Percentiles rank a stretch among this genome's conserved stretches.
phyloP scores from a whole-genome alignment of 1,140 invertebrate species.

The Hylaeus volcanicus region DNA sequence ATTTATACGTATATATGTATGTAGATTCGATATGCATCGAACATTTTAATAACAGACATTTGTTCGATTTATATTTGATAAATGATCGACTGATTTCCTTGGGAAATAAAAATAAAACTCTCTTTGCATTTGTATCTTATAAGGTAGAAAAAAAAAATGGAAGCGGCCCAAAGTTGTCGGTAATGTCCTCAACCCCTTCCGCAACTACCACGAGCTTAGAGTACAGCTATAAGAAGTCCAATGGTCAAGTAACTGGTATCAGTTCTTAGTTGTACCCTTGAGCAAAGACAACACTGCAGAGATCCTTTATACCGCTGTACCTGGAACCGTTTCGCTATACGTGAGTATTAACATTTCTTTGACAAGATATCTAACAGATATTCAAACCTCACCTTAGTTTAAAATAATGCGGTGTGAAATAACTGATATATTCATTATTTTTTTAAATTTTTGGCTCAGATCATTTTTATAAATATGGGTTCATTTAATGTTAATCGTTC shows the following conservation, averaged over 20 bases:
- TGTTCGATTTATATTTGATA: too few relatives aligned
- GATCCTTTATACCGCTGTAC: slow-evolving; percentile 34
- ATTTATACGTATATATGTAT: too few relatives aligned
- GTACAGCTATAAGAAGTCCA: slow-evolving; percentile 70
- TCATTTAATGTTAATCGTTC: too few relatives aligned
- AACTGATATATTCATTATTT: too few relatives aligned
- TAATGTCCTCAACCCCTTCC: slow-evolving; percentile 66
- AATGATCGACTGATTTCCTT: neutral
- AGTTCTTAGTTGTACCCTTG: slow-evolving; percentile 66
- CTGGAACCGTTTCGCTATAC: neutral
- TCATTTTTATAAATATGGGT: too few relatives aligned
- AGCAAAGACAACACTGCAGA: slow-evolving; percentile 60
- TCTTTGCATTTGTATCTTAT: too few relatives aligned
- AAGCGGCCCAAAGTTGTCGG: slow-evolving; percentile 22
- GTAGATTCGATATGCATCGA: too few relatives aligned
- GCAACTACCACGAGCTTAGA: slow-evolving; percentile 44
- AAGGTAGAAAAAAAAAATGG: slow-evolving; percentile 7
- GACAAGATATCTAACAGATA: neutral
- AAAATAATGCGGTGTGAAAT: too few relatives aligned
- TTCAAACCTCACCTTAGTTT: too few relatives aligned
- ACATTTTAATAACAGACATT: too few relatives aligned
- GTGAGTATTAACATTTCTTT: slow-evolving; percentile 30
- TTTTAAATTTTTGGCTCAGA: too few relatives aligned
- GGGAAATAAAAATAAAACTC: neutral
- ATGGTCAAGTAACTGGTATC: slow-evolving; percentile 66